Evolutionary conservation across 1,140 invertebrate genomes (phyloP), one percentile per base, ranked within the genome.

Genomic region (Drosophila bocki): DNA sequence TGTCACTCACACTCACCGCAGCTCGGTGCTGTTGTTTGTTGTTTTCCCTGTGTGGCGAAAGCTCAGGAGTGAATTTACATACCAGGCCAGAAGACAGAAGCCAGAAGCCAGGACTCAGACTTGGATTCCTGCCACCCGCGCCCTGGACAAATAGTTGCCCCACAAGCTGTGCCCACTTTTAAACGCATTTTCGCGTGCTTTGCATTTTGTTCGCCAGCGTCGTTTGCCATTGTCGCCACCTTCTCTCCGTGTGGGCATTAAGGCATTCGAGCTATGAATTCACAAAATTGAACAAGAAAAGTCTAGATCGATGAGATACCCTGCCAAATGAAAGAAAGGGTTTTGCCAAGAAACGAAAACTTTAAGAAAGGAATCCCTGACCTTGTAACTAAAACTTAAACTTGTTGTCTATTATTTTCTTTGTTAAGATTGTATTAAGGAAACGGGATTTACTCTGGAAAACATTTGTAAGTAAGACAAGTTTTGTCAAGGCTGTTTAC

Each of bases 111-210:
- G 8, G 51, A 37, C 51, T 54, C 51, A 54, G 51, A 15, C 51
- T 37, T 0, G 17, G 13, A 54, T 54, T 54, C 33, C 51, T 37
- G 51, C 19, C 12, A 26, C 32, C 42, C 35, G 12, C 19, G 9
- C 12, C 37, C 48, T 48, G 13, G 56, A 26, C 70, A 33, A 59
- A 77, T 54, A 60, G 71, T 64, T 61, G 15, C 13, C 37, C 22
- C 65, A 32, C 54, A 53, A 77, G 60, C 61, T 75, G 69, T 65
- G 67, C 50, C 50, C 80, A 47, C 71, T 71, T 51, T 74, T 71
- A 82, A 81, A 77, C 57, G 67, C 71, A 83, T 67, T 83, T 87
- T 69, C 70, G 80, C 84, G 86, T 87, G 81, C 51, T 70, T 80
- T 64, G 51, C 62, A 72, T 51, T 51, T 80, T 70, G 42, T 63